These are phyloP conservation scores for Drosophila pegasa DNA, from an alignment of 2,888 invertebrate genomes.

Conservation along the genomic window DNA sequence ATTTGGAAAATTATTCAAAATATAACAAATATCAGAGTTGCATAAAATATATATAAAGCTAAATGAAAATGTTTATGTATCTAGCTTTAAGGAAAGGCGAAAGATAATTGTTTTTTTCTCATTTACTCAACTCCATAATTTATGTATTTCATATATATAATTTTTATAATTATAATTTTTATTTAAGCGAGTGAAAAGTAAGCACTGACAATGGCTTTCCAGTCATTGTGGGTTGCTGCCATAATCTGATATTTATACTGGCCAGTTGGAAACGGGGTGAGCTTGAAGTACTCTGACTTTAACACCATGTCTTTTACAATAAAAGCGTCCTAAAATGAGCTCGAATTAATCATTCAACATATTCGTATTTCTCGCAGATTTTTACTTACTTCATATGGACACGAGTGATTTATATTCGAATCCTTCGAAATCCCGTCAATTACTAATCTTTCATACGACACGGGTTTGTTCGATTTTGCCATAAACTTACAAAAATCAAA, in stretches of 20 bases:
- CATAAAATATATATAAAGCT: too few relatives aligned
- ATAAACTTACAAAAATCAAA: conserved; percentile 29
- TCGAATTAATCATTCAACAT: not conserved
- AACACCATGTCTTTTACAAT: not conserved
- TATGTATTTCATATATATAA: too few relatives aligned
- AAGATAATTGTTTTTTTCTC: too few relatives aligned
- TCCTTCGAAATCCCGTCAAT: fast-evolving
- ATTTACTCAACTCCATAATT: too few relatives aligned
- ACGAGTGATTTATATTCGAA: conserved; percentile 35
- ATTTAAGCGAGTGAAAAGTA: not conserved
- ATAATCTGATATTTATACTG: not conserved
- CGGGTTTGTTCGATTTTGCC: fast-evolving
- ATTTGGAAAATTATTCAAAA: too few relatives aligned
- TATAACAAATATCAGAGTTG: too few relatives aligned
- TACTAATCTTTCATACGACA: not conserved
- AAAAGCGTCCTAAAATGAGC: not conserved
- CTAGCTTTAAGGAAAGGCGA: too few relatives aligned
- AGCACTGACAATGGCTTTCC: not conserved
- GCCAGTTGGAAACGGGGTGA: not conserved
- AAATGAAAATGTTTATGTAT: too few relatives aligned
- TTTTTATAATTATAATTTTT: not conserved
- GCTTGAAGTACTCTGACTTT: not conserved
- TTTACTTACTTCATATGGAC: conserved; percentile 21
- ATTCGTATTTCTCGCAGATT: too few relatives aligned
- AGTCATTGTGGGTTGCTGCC: not conserved